Evolutionary conservation across 2,113 vertebrate species (phyloP).

Genomic region (Steatornis caripensis): DNA sequence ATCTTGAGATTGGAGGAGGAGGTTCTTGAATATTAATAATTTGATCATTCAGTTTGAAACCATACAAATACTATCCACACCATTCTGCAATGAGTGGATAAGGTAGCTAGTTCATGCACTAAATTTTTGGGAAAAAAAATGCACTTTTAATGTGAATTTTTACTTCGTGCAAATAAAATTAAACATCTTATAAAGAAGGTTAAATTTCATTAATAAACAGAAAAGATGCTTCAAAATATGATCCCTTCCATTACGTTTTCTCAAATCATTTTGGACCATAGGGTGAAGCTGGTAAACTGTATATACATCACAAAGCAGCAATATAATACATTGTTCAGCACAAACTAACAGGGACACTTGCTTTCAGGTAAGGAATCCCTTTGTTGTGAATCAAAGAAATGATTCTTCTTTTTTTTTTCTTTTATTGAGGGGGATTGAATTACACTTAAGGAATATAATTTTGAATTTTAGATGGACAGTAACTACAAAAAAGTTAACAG

Average conservation of each 20-base stretch:
- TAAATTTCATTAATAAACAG: not conserved
- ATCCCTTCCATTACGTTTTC: not conserved
- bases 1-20: too few relatives aligned
- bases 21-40: too few relatives aligned
- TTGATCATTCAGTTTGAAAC: not conserved
- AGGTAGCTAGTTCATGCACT: not conserved
- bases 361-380: not conserved
- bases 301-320: not conserved
- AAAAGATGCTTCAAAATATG: not conserved
- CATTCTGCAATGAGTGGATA: not conserved
- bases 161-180: not conserved
- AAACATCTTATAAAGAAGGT: not conserved
- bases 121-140: not conserved
- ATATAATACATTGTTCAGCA: not conserved
- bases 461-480: not conserved
- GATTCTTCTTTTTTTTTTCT: not conserved
- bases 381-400: not conserved
- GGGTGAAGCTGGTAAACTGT: not conserved
- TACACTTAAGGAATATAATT: not conserved
- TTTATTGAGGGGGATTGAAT: not conserved
- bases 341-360: not conserved
- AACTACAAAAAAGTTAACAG: not conserved
- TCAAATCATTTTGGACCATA: not conserved
- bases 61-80: not conserved
- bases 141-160: not conserved